Evolutionary conservation across 37 sponge, comb jelly and placozoan genomes (phyloP), one percentile per base, ranked within the genome.

Genomic region (Geodia barretti): DNA sequence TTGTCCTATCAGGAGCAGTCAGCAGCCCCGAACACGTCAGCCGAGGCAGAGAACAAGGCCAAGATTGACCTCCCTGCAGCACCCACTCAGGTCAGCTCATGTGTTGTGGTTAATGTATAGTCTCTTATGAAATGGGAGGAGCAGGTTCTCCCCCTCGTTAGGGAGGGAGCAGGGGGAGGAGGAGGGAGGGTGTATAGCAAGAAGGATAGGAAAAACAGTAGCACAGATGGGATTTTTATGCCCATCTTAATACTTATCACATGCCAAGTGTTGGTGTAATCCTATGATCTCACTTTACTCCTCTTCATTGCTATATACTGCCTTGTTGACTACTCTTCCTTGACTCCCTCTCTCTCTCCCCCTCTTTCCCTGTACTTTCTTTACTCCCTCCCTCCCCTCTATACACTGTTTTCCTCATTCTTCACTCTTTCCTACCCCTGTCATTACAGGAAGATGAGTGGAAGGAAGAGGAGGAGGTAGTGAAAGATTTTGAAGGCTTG

Each of bases 401-500:
- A 17, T 14, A 7, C 54, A 47, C 54, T 14, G n/a, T n/a, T n/a
- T n/a, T n/a, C 54, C 14, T 14, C 54, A 7, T 47, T 14, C 54
- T 14, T 47, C 54, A 7, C 54, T 47, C 54, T 14, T 14, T 47
- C 54, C 54, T 14, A 17, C 54, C 54, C 54, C 14, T 14, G 7
- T 14, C 14, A 7, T 14, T 14, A 17, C 43, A 79, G 80, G 80
- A 79, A 21, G 70, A 79, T 28, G 80, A 79, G 21, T 79, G 80
- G 80, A 41, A 31, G 21, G 80, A 79, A 34, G 58, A 79, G 29
- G 58, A 68, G 32, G 80, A 68, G 41, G 32, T 20, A 30, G 30
- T 32, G 0, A 43, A 79, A 29, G 80, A 79, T 41, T 68, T 81
- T 35, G 82, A 81, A 72, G 82, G 82, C 0, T 34, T 81, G 25